Conservation (phyloP, 1,140 invertebrate genomes). For the Ceratoteleas bidentatus region DNA sequence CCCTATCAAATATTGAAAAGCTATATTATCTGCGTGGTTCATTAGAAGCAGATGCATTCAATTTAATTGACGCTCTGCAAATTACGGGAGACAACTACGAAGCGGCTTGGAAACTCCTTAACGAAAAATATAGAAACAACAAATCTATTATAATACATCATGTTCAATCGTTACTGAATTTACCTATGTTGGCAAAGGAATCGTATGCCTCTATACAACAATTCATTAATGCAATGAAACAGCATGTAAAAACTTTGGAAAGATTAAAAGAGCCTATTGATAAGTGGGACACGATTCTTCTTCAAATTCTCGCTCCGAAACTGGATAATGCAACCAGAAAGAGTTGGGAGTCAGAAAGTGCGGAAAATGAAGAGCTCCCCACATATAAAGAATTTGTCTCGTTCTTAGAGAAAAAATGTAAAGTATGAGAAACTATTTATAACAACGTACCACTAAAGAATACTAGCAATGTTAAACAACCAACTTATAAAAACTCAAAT, state of each 20-base stretch:
- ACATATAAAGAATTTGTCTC: conserved; percentile 21
- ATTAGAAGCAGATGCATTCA: conserved; percentile 8
- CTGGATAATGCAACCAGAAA: conserved; percentile 40
- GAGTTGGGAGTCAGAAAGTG: conserved; percentile 42
- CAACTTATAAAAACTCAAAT: too few relatives aligned
- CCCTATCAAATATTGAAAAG: conserved; percentile 6
- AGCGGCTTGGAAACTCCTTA: conserved; percentile 66
- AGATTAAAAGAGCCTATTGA: conserved; percentile 15
- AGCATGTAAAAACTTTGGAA: conserved; percentile 15
- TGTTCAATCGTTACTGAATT: conserved; percentile 63
- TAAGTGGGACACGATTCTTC: conserved; percentile 45
- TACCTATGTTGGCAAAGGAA: conserved; percentile 24
- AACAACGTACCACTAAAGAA: neutral
- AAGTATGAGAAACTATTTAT: conserved; percentile 13
- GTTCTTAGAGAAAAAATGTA: conserved; percentile 22
- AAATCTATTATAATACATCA: conserved; percentile 62
- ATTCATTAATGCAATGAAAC: conserved; percentile 31
- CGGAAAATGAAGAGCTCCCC: too few relatives aligned
- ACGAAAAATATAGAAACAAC: conserved; percentile 65
- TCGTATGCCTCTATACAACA: conserved; percentile 11
- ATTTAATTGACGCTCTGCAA: conserved; percentile 22
- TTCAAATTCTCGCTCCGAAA: conserved; percentile 47
- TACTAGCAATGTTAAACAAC: neutral
- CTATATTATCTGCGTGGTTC: neutral
- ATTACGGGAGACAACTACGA: conserved; percentile 65